These are phyloP conservation scores for Ammodytes dubius DNA, from an alignment of 2,113 vertebrate genomes.

Conservation along the genomic window DNA sequence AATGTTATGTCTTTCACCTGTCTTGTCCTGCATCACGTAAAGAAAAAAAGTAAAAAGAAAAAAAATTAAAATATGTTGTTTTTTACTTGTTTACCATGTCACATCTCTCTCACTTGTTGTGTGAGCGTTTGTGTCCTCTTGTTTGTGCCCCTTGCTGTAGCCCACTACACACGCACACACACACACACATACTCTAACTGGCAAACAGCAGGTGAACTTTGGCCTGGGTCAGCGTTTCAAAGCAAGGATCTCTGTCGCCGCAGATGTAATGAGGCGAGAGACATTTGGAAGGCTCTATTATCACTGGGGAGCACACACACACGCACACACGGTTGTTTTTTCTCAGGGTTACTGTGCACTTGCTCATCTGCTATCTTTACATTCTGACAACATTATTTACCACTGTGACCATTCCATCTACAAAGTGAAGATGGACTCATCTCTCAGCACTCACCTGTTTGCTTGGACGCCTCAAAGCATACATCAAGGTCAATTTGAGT, in stretches of 20 bases:
- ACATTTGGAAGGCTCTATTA: slow-evolving; percentile 66
- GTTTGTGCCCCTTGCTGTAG: slow-evolving; percentile 19
- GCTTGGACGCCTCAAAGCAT: not conserved
- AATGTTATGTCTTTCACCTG: no score
- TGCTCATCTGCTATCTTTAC: not conserved
- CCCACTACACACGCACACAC: not conserved
- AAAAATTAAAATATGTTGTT: no score
- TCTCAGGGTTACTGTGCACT: slow-evolving; percentile 7
- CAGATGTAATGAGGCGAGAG: slow-evolving; percentile 76
- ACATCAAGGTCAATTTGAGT: not conserved
- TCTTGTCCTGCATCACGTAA: no score
- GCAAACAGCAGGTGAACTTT: slow-evolving; percentile 69
- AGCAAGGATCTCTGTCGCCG: slow-evolving; percentile 67
- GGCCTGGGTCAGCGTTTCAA: slow-evolving; percentile 63
- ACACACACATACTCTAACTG: slow-evolving; percentile 44
- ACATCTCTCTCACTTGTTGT: no score
- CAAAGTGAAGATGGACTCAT: not conserved
- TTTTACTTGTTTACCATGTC: no score
- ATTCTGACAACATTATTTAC: not conserved
- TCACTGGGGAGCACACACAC: slow-evolving; percentile 42
- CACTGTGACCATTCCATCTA: not conserved
- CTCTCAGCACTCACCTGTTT: not conserved
- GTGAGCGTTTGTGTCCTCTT: slow-evolving; percentile 16
- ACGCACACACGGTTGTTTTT: slow-evolving; percentile 35
- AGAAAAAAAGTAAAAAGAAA: no score